Base-by-base conservation (phyloP, 2,113 vertebrate genomes). In the Cyanocitta stelleri region DNA sequence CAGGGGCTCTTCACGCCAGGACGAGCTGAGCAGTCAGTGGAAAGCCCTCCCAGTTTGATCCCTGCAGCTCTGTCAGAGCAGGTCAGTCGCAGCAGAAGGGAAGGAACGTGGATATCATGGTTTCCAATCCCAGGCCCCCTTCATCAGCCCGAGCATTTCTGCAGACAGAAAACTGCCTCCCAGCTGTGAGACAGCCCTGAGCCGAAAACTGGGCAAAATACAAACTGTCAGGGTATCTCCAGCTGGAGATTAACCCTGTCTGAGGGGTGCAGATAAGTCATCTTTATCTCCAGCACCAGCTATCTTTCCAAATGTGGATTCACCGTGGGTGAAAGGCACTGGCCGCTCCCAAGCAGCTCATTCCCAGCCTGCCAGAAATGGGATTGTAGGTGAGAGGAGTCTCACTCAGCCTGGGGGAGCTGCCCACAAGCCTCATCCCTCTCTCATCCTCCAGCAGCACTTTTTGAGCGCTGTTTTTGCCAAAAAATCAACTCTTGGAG, bases 241-340 rank as follows among this genome's bases (percentile, higher is more conserved):
- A 7, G 48, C 76, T 54, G 81, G 81, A 97, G 95, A 97, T 96
- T 95, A 95, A 95, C 46, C 78, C 78, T 33, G 73, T 68, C 94
- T 93, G 72, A 75, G 44, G 76, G 56, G 63, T 81, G 52, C 76
- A 88, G 96, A 96, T 96, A 96, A 96, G 76, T 61, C 96, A 91
- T 46, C 95, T 93, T 94, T 93, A 97, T 94, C 95, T 93, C 44
- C 7, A 6, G 76, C 89, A 85, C 89, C 83, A 62, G 92, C 58
- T 96, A 95, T 96, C 97, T 96, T 29, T 41, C 89, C 61, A 66
- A 89, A 87, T 96, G 96, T 89, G 93, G 93, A 97, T 97, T 97
- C 89, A 72, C 11, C 2, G 0, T 7, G 87, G 89, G 46, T 66
- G 79, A 58, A 78, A 71, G 74, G 66, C 22, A 37, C 59, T 21